Evolutionary conservation across 1,140 invertebrate genomes (phyloP).

Genomic region (Planococcus citri): DNA sequence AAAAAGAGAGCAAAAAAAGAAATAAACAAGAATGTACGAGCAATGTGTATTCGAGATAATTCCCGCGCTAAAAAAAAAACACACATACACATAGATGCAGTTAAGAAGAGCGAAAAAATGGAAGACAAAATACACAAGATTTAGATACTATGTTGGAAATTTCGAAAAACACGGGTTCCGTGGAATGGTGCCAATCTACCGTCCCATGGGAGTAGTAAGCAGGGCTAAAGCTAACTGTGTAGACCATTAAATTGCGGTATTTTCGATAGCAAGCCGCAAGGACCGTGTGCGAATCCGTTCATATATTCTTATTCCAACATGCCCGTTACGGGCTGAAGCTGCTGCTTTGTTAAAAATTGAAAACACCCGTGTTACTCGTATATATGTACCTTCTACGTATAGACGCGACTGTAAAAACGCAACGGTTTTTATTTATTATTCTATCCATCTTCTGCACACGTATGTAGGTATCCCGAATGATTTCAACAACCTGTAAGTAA

Average conservation of each 20-base stretch:
- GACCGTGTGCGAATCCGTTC: background rate
- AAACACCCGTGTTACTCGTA: too few species aligned
- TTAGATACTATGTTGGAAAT: background rate
- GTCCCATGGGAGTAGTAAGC: background rate
- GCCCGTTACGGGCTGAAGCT: background rate
- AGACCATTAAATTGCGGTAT: constrained; percentile 6
- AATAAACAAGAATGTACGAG: constrained; percentile 7
- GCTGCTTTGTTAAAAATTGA: background rate
- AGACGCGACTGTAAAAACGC: too few species aligned
- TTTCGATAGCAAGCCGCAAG: constrained; percentile 1
- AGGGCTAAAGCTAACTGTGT: background rate
- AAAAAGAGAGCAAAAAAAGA: background rate
- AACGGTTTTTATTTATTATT: too few species aligned
- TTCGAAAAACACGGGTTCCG: background rate
- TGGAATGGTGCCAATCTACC: constrained; percentile 1
- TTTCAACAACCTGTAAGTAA: too few species aligned
- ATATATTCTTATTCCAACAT: background rate
- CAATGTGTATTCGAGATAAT: background rate
- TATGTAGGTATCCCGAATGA: too few species aligned
- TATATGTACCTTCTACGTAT: too few species aligned
- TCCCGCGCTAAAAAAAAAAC: background rate
- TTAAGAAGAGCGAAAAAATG: background rate
- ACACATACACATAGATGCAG: background rate
- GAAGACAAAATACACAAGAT: constrained; percentile 1
- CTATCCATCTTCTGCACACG: too few species aligned